Conservation (phyloP, 2,113 vertebrate species). For the Perca schrenkii region DNA sequence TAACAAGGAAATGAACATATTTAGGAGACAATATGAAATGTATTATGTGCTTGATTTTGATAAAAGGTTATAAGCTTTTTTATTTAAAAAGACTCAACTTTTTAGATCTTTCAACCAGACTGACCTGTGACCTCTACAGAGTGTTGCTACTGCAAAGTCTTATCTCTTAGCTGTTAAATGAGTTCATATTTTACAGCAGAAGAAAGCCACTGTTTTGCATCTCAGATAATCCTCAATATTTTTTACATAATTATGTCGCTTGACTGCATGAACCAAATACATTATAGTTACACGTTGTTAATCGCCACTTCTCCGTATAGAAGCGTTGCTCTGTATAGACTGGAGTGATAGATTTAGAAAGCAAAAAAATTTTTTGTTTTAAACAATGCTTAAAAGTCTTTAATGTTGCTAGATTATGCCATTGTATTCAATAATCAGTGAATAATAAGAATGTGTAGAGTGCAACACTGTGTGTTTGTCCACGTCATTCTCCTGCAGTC, state of each 20-base stretch:
- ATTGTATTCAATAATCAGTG: neutral
- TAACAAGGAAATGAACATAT: neutral
- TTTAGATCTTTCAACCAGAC: conserved; percentile 4
- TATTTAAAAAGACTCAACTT: neutral
- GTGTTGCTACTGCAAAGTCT: conserved; percentile 2
- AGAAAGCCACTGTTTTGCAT: neutral
- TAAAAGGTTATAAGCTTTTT: neutral
- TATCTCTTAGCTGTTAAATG: neutral
- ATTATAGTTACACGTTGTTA: neutral
- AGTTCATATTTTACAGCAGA: conserved; percentile 32
- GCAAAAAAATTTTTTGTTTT: neutral
- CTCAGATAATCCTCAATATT: neutral
- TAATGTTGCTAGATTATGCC: neutral
- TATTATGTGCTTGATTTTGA: neutral
- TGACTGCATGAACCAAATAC: neutral
- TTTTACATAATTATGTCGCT: neutral
- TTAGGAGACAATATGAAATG: neutral
- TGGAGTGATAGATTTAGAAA: neutral
- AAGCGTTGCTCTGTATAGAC: neutral
- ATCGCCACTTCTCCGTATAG: too few species aligned
- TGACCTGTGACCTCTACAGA: conserved; percentile 21
- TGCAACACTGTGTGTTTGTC: neutral
- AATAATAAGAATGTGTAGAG: neutral
- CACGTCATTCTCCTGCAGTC: neutral
- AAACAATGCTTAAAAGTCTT: neutral